These are phyloP conservation scores for Calcarius lapponicus DNA, from an alignment of 2,797 vertebrate species.

Conservation along the genomic window DNA sequence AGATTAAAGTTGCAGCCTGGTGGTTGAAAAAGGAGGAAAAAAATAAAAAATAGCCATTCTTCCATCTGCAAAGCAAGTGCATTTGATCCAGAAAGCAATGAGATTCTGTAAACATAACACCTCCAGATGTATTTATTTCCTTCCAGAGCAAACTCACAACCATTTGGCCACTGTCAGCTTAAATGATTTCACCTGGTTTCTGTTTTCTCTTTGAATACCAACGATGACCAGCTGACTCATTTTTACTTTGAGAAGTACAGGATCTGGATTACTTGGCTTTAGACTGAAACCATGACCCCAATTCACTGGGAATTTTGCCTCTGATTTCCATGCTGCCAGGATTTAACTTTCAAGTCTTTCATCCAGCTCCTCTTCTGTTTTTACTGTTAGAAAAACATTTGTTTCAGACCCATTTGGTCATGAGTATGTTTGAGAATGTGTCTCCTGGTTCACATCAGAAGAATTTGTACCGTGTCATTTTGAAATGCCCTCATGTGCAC, in stretches of 20 bases:
- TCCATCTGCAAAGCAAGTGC: background rate
- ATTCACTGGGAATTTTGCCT: background rate
- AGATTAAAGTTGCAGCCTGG: background rate
- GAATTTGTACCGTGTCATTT: background rate
- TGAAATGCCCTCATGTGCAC: background rate
- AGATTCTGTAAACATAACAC: background rate
- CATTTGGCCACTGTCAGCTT: background rate
- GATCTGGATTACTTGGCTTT: background rate
- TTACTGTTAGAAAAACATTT: background rate
- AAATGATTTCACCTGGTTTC: constrained; percentile 11
- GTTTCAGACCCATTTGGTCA: background rate
- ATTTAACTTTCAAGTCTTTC: background rate
- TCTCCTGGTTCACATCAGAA: background rate
- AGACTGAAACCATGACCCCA: background rate
- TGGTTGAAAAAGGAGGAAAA: background rate
- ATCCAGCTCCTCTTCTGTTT: background rate
- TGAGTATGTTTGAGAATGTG: background rate
- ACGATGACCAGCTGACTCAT: background rate
- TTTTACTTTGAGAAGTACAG: background rate
- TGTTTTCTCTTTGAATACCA: background rate
- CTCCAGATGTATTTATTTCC: background rate
- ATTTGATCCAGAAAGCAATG: background rate
- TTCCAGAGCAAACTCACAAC: background rate
- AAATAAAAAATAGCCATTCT: background rate
- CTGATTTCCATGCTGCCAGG: background rate